Base-by-base conservation (phyloP, 2,888 invertebrate genomes). In the Troides helena region DNA sequence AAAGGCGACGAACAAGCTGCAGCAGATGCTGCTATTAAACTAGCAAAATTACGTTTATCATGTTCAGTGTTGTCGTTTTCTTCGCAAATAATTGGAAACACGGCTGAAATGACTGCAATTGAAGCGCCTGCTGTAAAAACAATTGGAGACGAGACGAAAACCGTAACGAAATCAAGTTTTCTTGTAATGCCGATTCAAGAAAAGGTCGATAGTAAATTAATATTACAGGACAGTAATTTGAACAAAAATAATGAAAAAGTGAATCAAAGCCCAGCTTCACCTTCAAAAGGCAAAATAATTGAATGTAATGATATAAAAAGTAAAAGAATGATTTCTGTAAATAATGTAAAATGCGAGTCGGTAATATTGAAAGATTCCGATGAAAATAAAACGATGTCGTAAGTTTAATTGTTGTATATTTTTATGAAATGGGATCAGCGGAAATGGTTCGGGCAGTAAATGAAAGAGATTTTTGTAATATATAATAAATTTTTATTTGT, bases 1-100 rank as follows among this genome's bases (percentile, higher is more conserved):
- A 94, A 94, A 80, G 97, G 97, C 10, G 95, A 97, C 78, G 94
- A 96, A 85, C 93, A 93, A 65, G 94, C 95, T 75, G 97, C 97
- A 2, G 95, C 97, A 0, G 94, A 94, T 73, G 94, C 96, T 64
- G 97, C 97, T 0, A 94, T 95, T 74, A 96, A 97, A 84, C 88
- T 97, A 75, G 97, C 97, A 0, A 94, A 96, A 73, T 88, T 96
- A 72, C 95, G 96, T 83, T 94, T 97, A 65, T 95, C 95, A 71
- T 96, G 96, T 86, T 96, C 95, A 56, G 96, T 92, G 25, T 74
- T 92, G 60, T 91, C 92, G 25, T 91, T 89, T 79, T 86, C 92
- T 1, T 92, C 92, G 5, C 89, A 91, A 82, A 90, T 90, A 71
- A 79, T 89, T 62, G 81, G 81, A 25, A 83, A 80, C 71, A 74